Percentiles rank a stretch among this genome's conserved stretches.
phyloP scores from a whole-genome alignment of 2,113 vertebrate genomes.

The Dendropsophus ebraccatus region DNA sequence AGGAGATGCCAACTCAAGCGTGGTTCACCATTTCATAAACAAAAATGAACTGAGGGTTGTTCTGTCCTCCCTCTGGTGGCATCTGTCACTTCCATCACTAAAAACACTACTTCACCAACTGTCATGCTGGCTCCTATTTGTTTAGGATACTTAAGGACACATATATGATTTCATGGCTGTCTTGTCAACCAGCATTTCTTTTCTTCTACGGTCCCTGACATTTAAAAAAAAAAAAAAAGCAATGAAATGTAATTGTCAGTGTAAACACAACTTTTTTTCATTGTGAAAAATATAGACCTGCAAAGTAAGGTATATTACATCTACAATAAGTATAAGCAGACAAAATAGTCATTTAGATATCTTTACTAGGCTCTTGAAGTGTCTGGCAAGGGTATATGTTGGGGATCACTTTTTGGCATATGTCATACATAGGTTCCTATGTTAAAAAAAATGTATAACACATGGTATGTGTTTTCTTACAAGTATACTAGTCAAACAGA shows the following conservation, averaged over 20 bases:
- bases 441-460: too few relatives aligned
- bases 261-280: neutral
- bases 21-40: constrained; percentile 60
- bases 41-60: constrained; percentile 59
- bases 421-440: too few relatives aligned
- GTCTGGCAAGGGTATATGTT: too few relatives aligned
- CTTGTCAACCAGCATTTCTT: neutral
- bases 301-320: neutral
- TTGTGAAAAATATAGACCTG: neutral
- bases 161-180: constrained; percentile 3
- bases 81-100: constrained; percentile 65
- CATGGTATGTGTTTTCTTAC: too few relatives aligned
- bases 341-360: neutral
- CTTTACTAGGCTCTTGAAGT: neutral
- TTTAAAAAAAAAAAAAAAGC: constrained; percentile 9
- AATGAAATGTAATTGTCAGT: neutral
- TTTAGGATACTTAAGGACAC: constrained; percentile 54
- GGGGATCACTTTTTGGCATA: too few relatives aligned
- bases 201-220: neutral
- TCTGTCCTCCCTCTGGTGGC: constrained; percentile 61
- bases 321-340: neutral
- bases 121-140: constrained; percentile 57
- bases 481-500: too few relatives aligned
- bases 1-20: constrained; percentile 58
- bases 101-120: constrained; percentile 64